Evolutionary conservation across 1,140 invertebrate species (phyloP).

Genomic region (Sipha flava): DNA sequence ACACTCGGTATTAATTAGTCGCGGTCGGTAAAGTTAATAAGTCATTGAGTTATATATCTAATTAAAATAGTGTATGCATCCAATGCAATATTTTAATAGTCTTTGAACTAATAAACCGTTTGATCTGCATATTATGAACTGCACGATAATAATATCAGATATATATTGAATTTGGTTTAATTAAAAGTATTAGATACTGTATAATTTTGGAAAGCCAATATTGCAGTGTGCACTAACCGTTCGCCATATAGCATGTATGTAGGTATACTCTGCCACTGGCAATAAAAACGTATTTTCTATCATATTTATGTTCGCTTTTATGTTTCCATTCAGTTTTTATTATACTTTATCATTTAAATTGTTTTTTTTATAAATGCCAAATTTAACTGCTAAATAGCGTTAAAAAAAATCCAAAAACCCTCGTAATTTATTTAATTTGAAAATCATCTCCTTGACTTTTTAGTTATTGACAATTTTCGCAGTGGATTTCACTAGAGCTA

Average conservation of each 20-base stretch:
- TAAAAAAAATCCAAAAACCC: too few relatives aligned
- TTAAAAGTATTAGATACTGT: not conserved
- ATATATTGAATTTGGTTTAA: too few relatives aligned
- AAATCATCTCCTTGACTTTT: too few relatives aligned
- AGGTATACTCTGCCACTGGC: not conserved
- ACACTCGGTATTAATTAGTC: not conserved
- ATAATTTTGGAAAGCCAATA: too few relatives aligned
- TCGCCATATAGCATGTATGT: too few relatives aligned
- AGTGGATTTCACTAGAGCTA: too few relatives aligned
- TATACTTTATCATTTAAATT: not conserved
- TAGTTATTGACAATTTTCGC: too few relatives aligned
- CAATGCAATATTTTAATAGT: not conserved
- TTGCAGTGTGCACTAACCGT: too few relatives aligned
- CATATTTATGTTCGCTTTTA: not conserved
- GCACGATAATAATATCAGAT: too few relatives aligned
- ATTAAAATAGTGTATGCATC: not conserved
- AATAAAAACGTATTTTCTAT: not conserved
- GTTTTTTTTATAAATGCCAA: not conserved
- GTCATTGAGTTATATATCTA: not conserved
- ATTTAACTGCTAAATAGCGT: not conserved
- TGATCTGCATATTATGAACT: not conserved
- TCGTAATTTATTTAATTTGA: too few relatives aligned
- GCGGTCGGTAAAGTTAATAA: not conserved
- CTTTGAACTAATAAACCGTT: not conserved
- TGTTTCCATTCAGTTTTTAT: not conserved